Base-by-base conservation (phyloP, 2,888 invertebrate genomes). In the Trisateles emortualis region DNA sequence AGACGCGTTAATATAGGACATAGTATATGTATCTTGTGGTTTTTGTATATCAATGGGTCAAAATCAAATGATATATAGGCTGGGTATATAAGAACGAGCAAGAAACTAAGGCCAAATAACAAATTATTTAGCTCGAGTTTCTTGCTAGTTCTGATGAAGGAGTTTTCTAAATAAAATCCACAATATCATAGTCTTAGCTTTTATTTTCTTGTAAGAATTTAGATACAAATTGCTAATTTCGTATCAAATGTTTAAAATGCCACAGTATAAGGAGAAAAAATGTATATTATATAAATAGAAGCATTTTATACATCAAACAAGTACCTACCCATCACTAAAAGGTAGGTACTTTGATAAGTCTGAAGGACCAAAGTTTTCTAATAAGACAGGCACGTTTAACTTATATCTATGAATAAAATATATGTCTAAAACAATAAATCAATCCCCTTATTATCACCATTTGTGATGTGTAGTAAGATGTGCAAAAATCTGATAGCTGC, bases 221-320 rank as follows among this genome's bases (percentile, higher is more conserved):
- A 83, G 86, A 89, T 90, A 92, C 89, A 88, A 90, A 89, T 84
- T 70, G 83, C 84, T 84, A 83, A 79, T 84, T 86, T 84, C 85
- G 87, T 90, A 91, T 90, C 89, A 90, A 91, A 91, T 86, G 75
- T 88, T 86, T 60, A 87, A 90, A 90, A 90, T 87, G 86, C 82
- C 82, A 84, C 72, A 80, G 79, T 84, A 76, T 62, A 85, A 79
- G 77, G 82, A 78, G 82, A 84, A 82, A 84, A 86, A 84, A 87
- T 89, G 88, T 91, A 91, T 89, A 90, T 75, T 79, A 76, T 83
- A 84, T 78, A 85, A 84, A 83, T 74, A 69, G 76, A 85, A 86
- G 83, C 76, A 69, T 67, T 71, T 65, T 73, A 77, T 78, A 79
- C 77, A 74, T 73, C 61, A 59, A 61, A 62, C 55, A 51, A 52